Evolutionary conservation across 2,797 vertebrate species (phyloP).

Genomic region (Prionace glauca): DNA sequence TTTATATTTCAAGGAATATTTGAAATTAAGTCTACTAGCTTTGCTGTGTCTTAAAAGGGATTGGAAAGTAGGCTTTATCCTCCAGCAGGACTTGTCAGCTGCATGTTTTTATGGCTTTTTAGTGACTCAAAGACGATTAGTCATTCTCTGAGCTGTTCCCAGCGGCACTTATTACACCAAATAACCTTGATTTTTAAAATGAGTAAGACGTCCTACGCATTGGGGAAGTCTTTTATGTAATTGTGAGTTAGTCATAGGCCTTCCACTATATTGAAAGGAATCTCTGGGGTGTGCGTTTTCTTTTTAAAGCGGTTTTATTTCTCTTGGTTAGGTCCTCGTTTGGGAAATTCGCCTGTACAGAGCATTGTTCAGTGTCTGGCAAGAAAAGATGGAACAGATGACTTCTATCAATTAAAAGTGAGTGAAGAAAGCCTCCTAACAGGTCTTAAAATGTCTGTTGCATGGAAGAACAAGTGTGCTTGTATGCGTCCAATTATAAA

Average conservation of each 20-base stretch:
- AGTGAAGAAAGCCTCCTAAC: slow-evolving; percentile 47
- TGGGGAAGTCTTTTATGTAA: slow-evolving; percentile 42
- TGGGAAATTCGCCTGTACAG: slow-evolving; percentile 96
- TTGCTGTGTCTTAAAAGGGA: not conserved
- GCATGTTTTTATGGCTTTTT: slow-evolving; percentile 11
- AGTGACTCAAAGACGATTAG: slow-evolving; percentile 27
- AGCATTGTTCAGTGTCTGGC: slow-evolving; percentile 98
- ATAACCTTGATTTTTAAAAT: slow-evolving; percentile 33
- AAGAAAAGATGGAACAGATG: slow-evolving; percentile 95
- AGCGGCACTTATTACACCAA: not conserved
- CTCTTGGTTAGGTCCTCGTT: slow-evolving; percentile 74
- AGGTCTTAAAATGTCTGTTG: not conserved
- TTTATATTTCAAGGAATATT: not conserved
- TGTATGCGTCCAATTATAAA: not conserved
- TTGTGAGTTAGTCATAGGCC: slow-evolving; percentile 47
- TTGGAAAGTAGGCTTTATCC: slow-evolving; percentile 8
- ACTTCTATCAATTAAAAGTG: slow-evolving; percentile 98
- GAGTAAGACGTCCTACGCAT: not conserved
- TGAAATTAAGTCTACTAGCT: not conserved
- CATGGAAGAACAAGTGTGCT: not conserved
- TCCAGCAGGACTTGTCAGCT: slow-evolving; percentile 16
- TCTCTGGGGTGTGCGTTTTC: not conserved
- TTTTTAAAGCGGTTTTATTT: slow-evolving; percentile 45
- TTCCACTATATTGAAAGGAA: slow-evolving; percentile 38
- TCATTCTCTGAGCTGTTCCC: not conserved